Conservation (phyloP, 2,113 vertebrate species). For the Thamnophis sirtalis region DNA sequence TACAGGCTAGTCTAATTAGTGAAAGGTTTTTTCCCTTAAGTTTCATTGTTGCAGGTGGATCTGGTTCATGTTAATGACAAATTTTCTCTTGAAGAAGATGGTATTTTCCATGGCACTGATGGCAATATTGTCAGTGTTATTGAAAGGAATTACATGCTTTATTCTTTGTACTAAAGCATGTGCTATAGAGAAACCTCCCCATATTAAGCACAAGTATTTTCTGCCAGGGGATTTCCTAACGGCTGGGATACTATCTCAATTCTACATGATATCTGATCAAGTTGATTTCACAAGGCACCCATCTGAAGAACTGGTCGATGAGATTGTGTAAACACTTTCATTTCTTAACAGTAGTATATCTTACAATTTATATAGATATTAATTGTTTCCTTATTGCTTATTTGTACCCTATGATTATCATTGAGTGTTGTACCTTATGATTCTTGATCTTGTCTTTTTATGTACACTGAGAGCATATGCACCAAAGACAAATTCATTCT, state of each 20-base stretch:
- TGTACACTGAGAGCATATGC: too few relatives aligned
- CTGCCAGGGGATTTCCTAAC: not conserved
- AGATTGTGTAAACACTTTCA: not conserved
- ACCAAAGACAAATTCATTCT: too few relatives aligned
- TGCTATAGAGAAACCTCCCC: not conserved
- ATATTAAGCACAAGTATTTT: not conserved
- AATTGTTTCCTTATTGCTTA: too few relatives aligned
- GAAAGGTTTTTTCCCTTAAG: not conserved
- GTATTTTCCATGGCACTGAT: not conserved
- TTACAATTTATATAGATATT: too few relatives aligned
- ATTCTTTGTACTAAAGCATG: not conserved
- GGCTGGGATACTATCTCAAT: not conserved
- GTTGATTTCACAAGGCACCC: not conserved
- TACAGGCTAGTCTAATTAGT: not conserved
- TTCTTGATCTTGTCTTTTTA: too few relatives aligned
- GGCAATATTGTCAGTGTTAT: not conserved
- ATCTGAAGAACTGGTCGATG: not conserved
- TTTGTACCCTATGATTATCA: too few relatives aligned
- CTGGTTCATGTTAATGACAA: not conserved
- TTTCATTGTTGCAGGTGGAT: not conserved
- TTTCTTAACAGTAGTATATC: not conserved
- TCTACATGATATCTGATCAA: not conserved
- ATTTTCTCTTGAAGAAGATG: not conserved
- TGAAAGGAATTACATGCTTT: not conserved
- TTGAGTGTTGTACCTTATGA: too few relatives aligned